phyloP scores from a whole-genome alignment of 2,113 vertebrate genomes.

The Bostrychus sinensis region DNA sequence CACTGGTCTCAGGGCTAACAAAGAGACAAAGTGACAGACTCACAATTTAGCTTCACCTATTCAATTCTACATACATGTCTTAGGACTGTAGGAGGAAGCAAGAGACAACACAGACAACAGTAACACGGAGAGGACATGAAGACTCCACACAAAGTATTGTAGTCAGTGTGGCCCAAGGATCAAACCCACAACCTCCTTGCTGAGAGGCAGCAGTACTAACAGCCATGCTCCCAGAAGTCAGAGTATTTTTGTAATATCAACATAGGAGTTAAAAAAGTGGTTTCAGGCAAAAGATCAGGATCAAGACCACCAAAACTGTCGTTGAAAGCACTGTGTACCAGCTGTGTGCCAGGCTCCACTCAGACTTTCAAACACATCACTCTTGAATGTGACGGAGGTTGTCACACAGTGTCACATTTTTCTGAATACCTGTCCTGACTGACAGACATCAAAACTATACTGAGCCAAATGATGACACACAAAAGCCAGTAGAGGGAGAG shows the following conservation, averaged over 20 bases:
- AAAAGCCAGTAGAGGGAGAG: constrained; percentile 48
- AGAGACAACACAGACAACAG: too few relatives aligned
- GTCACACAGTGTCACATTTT: constrained; percentile 6
- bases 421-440: constrained; percentile 22
- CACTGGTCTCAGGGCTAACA: too few relatives aligned
- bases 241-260: neutral
- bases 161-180: too few relatives aligned
- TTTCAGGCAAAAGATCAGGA: neutral
- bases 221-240: too few relatives aligned
- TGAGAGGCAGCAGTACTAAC: too few relatives aligned
- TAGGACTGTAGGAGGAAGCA: too few relatives aligned
- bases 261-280: neutral
- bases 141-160: too few relatives aligned
- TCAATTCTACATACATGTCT: too few relatives aligned
- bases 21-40: too few relatives aligned
- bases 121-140: too few relatives aligned
- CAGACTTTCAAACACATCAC: constrained; percentile 19
- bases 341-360: neutral
- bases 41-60: too few relatives aligned
- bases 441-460: constrained; percentile 48
- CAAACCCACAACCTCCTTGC: too few relatives aligned
- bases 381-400: constrained; percentile 21
- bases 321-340: neutral
- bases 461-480: constrained; percentile 43
- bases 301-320: constrained; percentile 5